phyloP scores from a whole-genome alignment of 35 echinoderm and acorn worm genomes.

The Ptychodera flava region DNA sequence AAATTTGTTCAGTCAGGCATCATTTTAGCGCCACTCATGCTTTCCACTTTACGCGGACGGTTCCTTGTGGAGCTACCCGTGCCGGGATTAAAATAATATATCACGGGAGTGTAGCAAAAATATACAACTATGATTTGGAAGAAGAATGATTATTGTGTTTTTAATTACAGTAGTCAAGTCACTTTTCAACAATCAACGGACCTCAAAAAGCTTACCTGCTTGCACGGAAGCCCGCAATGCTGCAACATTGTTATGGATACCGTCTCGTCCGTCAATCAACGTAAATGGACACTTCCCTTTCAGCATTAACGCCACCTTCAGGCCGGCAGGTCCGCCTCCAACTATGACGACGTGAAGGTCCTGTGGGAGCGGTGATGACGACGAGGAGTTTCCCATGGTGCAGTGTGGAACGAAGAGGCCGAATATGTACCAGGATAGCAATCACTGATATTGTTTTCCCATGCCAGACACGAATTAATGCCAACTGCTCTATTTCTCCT shows the following conservation, averaged over 20 bases:
- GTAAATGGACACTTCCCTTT: conserved; percentile 72
- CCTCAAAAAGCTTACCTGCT: conserved; percentile 40
- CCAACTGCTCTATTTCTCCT: too few species aligned
- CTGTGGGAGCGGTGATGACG: not conserved
- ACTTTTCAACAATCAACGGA: not conserved
- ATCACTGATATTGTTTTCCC: too few species aligned
- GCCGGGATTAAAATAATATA: too few species aligned
- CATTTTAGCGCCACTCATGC: too few species aligned
- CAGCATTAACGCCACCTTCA: conserved; percentile 22
- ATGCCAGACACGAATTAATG: too few species aligned
- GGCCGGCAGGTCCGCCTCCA: conserved; percentile 66
- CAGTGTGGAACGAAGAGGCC: not conserved
- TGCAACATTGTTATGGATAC: conserved; percentile 63
- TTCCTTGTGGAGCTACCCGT: too few species aligned
- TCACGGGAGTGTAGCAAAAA: too few species aligned
- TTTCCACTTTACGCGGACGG: too few species aligned
- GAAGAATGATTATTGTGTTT: not conserved
- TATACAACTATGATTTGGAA: too few species aligned
- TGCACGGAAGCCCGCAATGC: conserved; percentile 54
- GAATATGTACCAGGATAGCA: too few species aligned
- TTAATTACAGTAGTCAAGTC: not conserved
- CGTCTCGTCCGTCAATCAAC: conserved; percentile 79
- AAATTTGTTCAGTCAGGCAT: too few species aligned
- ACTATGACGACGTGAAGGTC: conserved; percentile 40
- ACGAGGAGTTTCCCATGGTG: not conserved